Base-by-base conservation (phyloP, 2,888 invertebrate genomes). In the Apodemia hepburni region DNA sequence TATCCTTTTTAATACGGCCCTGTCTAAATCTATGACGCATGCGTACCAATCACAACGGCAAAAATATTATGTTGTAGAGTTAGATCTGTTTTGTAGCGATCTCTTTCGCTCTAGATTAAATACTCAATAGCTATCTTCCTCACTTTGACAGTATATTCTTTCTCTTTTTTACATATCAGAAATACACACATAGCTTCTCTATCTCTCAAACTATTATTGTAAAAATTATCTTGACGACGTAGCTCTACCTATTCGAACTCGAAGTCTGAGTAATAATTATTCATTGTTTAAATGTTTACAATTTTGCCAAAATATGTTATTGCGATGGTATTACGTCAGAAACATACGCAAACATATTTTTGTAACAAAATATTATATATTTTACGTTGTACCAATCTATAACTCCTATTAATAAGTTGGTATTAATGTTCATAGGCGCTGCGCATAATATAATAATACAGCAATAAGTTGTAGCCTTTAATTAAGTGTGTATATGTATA, bases 11-110 rank as follows among this genome's bases (percentile, higher is more conserved):
- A 81, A 68, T 82, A 68, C 79, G 69, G 60, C 76, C 78, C 89
- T 88, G 87, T 49, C 15, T 29, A 62, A 68, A 69, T 68, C 69
- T 80, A 79, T 89, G 84, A 87, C 90, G 90, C 90, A 90, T 89
- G 91, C 89, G 90, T 84, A 81, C 84, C 84, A 84, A 85, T 81
- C 81, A 72, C 77, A 72, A 77, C 73, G 71, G 71, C 76, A 78
- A 79, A 79, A 78, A 73, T 54, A 54, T 54, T 15, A 54, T 54
- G 51, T 76, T 76, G 71, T 73, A 77, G 75, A 78, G 79, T 80
- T 73, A 69, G 69, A 70, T 76, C 77, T 83, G 81, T 81, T 80
- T 79, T 82, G 74, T 76, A 68, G 65, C 64, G 68, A 51, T 85
- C 84, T 80, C 83, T 67, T 66, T 88, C 77, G 54, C 54, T 27